phyloP scores from a whole-genome alignment of 2,113 vertebrate species.

The Megaceryle maxima region DNA sequence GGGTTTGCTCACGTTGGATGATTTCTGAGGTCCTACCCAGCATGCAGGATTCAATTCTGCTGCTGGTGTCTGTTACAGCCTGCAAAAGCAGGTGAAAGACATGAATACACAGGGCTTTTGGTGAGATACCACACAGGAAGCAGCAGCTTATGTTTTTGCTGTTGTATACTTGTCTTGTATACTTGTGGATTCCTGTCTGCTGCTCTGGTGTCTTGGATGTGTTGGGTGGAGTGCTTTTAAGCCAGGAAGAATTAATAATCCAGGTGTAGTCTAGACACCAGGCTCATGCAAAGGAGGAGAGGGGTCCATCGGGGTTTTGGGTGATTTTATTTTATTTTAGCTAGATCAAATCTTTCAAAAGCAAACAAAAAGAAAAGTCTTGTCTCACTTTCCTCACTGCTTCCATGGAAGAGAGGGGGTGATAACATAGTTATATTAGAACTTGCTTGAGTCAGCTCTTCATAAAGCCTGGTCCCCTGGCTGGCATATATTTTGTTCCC shows the following conservation, averaged over 20 bases:
- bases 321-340: not conserved
- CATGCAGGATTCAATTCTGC: not conserved
- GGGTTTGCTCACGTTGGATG: not conserved
- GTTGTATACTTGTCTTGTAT: not conserved
- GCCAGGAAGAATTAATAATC: not conserved
- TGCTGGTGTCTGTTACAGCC: not conserved
- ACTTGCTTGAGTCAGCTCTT: not conserved
- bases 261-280: not conserved
- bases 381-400: not conserved
- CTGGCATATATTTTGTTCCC: not conserved
- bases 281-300: not conserved
- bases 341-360: not conserved
- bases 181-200: not conserved
- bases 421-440: not conserved
- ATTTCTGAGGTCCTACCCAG: not conserved
- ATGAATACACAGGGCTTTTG: not conserved
- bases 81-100: not conserved
- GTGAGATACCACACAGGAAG: not conserved
- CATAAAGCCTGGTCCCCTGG: not conserved
- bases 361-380: not conserved
- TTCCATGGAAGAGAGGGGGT: not conserved
- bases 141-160: not conserved
- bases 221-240: not conserved
- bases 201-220: not conserved
- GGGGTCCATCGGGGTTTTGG: not conserved